Base-by-base conservation (phyloP, 2,888 invertebrate species). In the Aquatica leii region DNA sequence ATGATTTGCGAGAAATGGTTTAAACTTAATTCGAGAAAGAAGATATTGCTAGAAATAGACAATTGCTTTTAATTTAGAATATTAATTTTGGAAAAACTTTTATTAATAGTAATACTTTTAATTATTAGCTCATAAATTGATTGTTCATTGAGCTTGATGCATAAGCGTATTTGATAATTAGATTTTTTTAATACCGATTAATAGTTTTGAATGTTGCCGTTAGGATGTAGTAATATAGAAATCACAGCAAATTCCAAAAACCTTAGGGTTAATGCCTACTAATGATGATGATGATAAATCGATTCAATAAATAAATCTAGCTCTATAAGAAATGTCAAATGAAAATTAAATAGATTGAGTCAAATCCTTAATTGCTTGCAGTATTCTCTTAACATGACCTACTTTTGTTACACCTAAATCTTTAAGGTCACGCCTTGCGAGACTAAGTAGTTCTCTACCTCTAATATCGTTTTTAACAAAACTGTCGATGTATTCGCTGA, bases 371-470 rank as follows among this genome's bases (percentile, higher is more conserved):
- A 97, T 94, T 17, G 94, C 95, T 80, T 95, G 94, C 69, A 96
- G 88, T 71, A 98, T 93, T 76, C 98, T 88, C 83, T 98, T 98
- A 24, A 97, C 91, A 80, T 98, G 98, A 0, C 98, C 98, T 53
- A 98, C 94, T 84, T 98, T 98, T 8, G 91, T 91, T 56, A 98
- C 91, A 6, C 97, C 97, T 48, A 98, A 86, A 70, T 98, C 98
- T 79, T 95, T 90, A 2, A 94, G 85, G 80, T 95, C 94, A 12
- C 95, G 84, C 54, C 97, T 84, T 1, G 95, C 95, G 60, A 98
- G 83, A 0, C 92, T 90, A 2, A 97, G 84, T 24, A 98, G 84
- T 78, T 97, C 97, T 34, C 92, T 86, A 1, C 97, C 98, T 31
- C 95, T 89, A 74, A 98, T 93, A 82, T 98, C 97, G 79, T 98